Base-by-base conservation (phyloP, 2,797 vertebrate genomes). In the Leptodactylus fallax region DNA sequence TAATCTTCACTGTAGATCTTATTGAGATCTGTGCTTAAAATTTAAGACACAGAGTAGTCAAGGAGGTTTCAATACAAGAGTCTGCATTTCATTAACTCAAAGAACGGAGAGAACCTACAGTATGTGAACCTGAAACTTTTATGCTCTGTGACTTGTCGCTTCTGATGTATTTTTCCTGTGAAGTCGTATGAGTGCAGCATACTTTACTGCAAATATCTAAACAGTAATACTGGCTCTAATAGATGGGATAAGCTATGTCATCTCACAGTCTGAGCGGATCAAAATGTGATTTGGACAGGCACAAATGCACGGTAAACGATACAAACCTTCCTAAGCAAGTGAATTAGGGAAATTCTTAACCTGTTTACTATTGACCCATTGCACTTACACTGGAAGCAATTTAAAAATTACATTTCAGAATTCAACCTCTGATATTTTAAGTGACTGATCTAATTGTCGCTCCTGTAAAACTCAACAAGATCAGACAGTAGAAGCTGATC, bases 331-430 rank as follows among this genome's bases (percentile, higher is more conserved):
- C 45, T 25, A 23, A 74, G 81, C 67, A 84, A 84, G 83, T 84
- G 83, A 84, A 72, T 84, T 84, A 84, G 69, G 69, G 23, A 47
- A 84, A 74, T 23, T 84, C 69, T 49, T 76, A 84, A 84, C 83
- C 21, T 76, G 71, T 60, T 84, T 84, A 76, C 69, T 84, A 84
- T 84, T 84, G 83, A 84, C 69, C 83, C 36, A 60, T n/a, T 60
- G 69, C 71, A 84, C 83, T 84, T 84, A 74, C 27, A 74, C 69
- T 60, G 69, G 55, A 84, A 84, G 83, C 83, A 76, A 74, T 84
- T 76, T 84, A 76, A 60, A 12, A 84, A 84, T 61, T 60, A 67
- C 81, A 25, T 76, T 82, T 58, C 83, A 72, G 45, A 84, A 61
- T 51, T 56, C 55, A 25, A 56, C 69, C 45, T 84, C 69, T 58